A percentile compares a stretch with the other conserved stretches of the same genome.
phyloP scores from a whole-genome alignment of 2,797 vertebrate genomes.

The Holocentrus rufus region DNA sequence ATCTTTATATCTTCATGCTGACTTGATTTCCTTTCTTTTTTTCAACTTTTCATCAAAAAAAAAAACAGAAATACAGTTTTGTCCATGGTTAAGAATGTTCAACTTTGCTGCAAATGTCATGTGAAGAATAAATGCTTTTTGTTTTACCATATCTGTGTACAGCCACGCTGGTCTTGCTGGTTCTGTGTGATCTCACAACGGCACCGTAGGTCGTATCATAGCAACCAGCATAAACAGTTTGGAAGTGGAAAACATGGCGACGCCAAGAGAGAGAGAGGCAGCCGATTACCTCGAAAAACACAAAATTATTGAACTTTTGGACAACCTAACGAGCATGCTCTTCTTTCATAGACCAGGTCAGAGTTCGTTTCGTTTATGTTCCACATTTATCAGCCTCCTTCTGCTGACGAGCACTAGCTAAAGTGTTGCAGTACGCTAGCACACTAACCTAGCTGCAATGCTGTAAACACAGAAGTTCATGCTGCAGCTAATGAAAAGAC shows the following conservation, averaged over 20 bases:
- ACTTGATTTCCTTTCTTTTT: not conserved
- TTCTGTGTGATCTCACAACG: too few species aligned
- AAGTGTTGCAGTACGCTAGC: not conserved
- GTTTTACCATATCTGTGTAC: too few species aligned
- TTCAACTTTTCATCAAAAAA: conserved; percentile 16
- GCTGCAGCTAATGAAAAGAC: too few species aligned
- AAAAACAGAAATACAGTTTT: not conserved
- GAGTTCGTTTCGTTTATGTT: not conserved
- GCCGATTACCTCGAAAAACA: conserved; percentile 75
- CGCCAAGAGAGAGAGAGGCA: conserved; percentile 70
- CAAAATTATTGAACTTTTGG: conserved; percentile 74
- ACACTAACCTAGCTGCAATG: not conserved
- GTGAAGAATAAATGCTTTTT: too few species aligned
- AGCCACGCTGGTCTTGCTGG: too few species aligned
- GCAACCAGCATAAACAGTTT: conserved; percentile 72
- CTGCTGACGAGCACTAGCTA: not conserved
- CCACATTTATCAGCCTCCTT: not conserved
- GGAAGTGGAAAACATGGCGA: conserved; percentile 60
- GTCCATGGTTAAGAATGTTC: not conserved
- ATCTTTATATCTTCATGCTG: not conserved
- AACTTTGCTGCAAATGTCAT: conserved; percentile 3
- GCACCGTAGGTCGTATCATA: conserved; percentile 61
- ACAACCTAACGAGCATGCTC: conserved; percentile 77
- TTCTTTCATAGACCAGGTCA: conserved; percentile 81
- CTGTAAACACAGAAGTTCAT: too few species aligned